These are phyloP conservation scores for Tapera naevia DNA, from an alignment of 2,797 vertebrate species.

Conservation along the genomic window DNA sequence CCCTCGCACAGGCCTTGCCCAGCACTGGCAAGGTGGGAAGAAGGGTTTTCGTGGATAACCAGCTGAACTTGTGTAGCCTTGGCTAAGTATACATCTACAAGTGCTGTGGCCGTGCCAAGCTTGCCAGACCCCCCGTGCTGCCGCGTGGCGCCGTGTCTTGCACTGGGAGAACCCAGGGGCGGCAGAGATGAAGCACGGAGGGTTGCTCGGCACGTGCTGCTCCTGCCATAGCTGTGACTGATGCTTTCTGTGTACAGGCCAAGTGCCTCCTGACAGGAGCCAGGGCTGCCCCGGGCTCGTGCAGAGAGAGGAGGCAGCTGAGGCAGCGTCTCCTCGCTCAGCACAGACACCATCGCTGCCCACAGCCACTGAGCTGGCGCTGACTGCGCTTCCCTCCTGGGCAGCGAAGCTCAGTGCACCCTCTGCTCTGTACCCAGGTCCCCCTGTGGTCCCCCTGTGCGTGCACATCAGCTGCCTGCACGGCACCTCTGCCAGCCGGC, in stretches of 20 bases:
- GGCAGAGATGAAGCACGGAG: not conserved
- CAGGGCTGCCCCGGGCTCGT: not conserved
- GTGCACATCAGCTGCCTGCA: constrained; percentile 21
- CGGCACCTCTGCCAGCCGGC: constrained; percentile 28
- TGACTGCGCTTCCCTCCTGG: rapidly evolving
- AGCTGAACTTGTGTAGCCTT: not conserved
- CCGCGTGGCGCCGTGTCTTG: rapidly evolving
- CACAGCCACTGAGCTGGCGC: not conserved
- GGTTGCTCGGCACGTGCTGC: not conserved
- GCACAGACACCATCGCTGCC: rapidly evolving
- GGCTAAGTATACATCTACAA: not conserved
- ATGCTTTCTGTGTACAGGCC: rapidly evolving
- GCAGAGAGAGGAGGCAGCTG: not conserved
- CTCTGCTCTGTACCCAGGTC: not conserved
- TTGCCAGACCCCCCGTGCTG: not conserved
- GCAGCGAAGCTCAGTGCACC: not conserved
- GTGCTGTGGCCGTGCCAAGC: not conserved
- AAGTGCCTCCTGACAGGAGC: not conserved
- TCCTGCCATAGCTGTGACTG: not conserved
- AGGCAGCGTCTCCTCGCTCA: not conserved
- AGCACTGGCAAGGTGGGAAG: not conserved
- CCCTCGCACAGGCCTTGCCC: not conserved
- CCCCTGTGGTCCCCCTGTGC: too few relatives aligned
- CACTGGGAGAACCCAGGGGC: not conserved
- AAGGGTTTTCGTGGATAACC: not conserved